Percentiles rank a stretch among this genome's conserved stretches.
Evolutionary conservation across 1,140 invertebrate genomes (phyloP).

Genomic region (Bombyx mandarina): DNA sequence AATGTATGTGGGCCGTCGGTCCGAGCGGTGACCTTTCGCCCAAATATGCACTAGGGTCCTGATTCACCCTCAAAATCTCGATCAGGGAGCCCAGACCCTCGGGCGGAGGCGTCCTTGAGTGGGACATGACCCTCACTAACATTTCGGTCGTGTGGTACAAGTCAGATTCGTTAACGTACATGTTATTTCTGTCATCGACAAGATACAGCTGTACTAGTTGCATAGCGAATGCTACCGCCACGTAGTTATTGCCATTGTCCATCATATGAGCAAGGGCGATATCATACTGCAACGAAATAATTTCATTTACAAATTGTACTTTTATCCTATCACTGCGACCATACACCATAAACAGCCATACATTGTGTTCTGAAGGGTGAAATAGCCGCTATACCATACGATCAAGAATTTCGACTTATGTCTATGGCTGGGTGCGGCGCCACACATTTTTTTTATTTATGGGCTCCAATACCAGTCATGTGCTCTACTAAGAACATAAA

Average conservation of each 20-base stretch:
- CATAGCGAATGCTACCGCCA: constrained; percentile 91
- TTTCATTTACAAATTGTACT: not conserved
- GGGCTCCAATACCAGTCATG: too few relatives aligned
- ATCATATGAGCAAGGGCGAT: constrained; percentile 86
- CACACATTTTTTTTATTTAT: too few relatives aligned
- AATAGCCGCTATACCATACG: too few relatives aligned
- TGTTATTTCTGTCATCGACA: constrained; percentile 86
- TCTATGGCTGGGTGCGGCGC: too few relatives aligned
- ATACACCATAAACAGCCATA: too few relatives aligned
- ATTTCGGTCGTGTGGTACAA: constrained; percentile 89
- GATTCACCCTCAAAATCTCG: constrained; percentile 81
- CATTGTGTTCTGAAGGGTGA: too few relatives aligned
- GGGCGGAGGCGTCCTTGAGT: constrained; percentile 81
- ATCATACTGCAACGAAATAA: constrained; percentile 79
- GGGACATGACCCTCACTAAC: constrained; percentile 79
- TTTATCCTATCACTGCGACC: too few relatives aligned
- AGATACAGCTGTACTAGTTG: constrained; percentile 91
- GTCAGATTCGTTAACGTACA: constrained; percentile 86
- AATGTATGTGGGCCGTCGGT: constrained; percentile 92
- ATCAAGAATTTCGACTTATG: too few relatives aligned
- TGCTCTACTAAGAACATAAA: too few relatives aligned
- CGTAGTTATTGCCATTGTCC: constrained; percentile 88
- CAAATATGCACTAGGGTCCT: constrained; percentile 76
- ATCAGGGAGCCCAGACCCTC: constrained; percentile 85
- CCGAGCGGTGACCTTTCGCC: constrained; percentile 79